phyloP scores from a whole-genome alignment of 2,113 vertebrate species.

The Mus spicilegus region DNA sequence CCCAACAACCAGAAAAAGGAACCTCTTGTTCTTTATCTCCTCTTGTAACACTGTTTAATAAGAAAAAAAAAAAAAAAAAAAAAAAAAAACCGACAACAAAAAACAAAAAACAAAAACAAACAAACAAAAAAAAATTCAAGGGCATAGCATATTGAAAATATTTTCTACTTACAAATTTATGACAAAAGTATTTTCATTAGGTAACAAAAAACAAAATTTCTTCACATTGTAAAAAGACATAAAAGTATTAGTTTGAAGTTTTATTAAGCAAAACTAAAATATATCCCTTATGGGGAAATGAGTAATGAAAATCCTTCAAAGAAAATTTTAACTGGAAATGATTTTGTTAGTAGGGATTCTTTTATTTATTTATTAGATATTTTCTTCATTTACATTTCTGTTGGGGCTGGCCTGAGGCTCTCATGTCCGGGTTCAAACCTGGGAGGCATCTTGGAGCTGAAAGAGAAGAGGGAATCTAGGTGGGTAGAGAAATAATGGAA shows the following conservation, averaged over 20 bases:
- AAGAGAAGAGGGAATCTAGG: no score
- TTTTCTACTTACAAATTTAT: not conserved
- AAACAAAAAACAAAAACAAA: no score
- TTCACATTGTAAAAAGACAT: not conserved
- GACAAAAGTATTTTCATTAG: not conserved
- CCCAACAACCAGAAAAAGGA: not conserved
- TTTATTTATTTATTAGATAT: no score
- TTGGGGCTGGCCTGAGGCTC: no score
- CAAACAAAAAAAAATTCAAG: not conserved
- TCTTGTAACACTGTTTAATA: not conserved
- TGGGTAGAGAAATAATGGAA: no score
- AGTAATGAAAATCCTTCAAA: not conserved
- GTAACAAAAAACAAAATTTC: not conserved
- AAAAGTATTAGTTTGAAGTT: not conserved
- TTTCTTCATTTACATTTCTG: no score
- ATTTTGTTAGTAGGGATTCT: not conserved
- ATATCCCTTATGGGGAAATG: not conserved
- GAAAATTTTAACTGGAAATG: not conserved
- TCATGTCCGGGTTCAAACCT: no score
- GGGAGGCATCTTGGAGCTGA: no score
- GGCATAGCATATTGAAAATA: not conserved
- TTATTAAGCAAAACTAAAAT: not conserved
- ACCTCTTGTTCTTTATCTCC: accelerated
- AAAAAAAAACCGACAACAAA: not conserved
- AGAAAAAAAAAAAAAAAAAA: not conserved